Base-by-base conservation (phyloP, 1,140 invertebrate species). In the Microvelia longipes region DNA sequence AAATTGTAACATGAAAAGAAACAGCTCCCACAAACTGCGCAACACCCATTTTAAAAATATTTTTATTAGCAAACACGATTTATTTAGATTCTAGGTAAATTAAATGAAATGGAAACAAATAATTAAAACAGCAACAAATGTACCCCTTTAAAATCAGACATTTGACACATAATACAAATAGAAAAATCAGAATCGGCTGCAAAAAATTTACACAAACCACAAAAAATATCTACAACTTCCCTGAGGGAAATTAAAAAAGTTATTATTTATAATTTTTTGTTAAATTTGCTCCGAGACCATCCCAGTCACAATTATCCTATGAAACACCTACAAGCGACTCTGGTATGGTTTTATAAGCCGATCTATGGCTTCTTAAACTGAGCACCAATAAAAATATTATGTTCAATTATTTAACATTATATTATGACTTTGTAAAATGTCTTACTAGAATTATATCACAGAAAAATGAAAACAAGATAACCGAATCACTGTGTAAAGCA, bases 401-500 rank as follows among this genome's bases (percentile, higher is more conserved):
- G 35, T 50, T 50, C 35, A 50, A 11, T n/a, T n/a, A n/a, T 11
- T 50, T 50, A 50, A 50, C 35, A 64, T 64, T 64, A 64, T 24
- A 14, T 60, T 60, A n/a, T 19, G 35, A 50, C 5, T 24, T 64
- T 64, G 24, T 24, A 64, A 64, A 13, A 24, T 64, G 5, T 26
- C 25, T 64, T 73, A 71, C 63, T 72, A 72, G 70, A 69, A 69
- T 74, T 74, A 74, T 76, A 74, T 73, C 74, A 76, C 73, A 76
- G 73, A 76, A 76, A 50, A 75, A 74, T 71, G 68, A 72, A 76
- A 74, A 72, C 63, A 71, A 73, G 70, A 73, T 72, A 75, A 76
- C 72, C 70, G 68, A 74, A 76, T 74, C 71, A 75, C 71, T 74
- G 74, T 75, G 73, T 76, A 76, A 76, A 76, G 75, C 75, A 76